Evolutionary conservation across 2,888 invertebrate species (phyloP).

Genomic region (Cerastis rubricosa): DNA sequence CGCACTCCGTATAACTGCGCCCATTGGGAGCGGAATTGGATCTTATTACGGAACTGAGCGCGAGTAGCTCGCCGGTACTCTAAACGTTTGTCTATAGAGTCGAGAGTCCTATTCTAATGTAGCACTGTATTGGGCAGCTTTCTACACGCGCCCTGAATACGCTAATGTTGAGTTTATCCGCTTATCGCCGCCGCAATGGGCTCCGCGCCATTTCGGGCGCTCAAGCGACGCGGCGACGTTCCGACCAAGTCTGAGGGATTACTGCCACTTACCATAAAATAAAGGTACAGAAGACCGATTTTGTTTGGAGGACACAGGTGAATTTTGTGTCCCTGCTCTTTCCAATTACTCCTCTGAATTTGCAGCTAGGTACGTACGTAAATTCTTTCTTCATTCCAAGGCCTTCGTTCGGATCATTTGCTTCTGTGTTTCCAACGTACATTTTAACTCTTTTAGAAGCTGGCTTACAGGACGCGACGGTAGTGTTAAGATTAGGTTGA

Average conservation of each 20-base stretch:
- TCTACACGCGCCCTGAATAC: constrained; percentile 80
- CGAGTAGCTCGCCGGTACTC: constrained; percentile 22
- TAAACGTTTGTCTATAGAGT: constrained; percentile 54
- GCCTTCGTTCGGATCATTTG: not conserved
- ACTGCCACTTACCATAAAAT: constrained; percentile 40
- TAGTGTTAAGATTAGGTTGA: not conserved
- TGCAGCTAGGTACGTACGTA: not conserved
- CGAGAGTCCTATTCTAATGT: constrained; percentile 59
- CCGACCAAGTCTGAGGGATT: constrained; percentile 28
- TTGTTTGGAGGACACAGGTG: not conserved
- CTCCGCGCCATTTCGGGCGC: constrained; percentile 67
- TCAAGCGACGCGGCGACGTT: constrained; percentile 39
- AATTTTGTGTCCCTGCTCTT: not conserved
- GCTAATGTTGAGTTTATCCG: constrained; percentile 66
- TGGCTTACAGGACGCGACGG: not conserved
- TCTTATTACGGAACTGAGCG: constrained; percentile 48
- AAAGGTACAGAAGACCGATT: constrained; percentile 18
- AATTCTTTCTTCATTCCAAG: not conserved
- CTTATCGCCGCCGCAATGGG: constrained; percentile 68
- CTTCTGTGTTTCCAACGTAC: not conserved
- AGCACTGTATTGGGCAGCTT: constrained; percentile 64
- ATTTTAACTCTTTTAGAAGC: not conserved
- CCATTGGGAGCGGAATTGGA: constrained; percentile 45
- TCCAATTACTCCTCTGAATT: not conserved
- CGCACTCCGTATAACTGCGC: constrained; percentile 22